phyloP scores from a whole-genome alignment of 2,113 vertebrate species.

The Zosterops lateralis region DNA sequence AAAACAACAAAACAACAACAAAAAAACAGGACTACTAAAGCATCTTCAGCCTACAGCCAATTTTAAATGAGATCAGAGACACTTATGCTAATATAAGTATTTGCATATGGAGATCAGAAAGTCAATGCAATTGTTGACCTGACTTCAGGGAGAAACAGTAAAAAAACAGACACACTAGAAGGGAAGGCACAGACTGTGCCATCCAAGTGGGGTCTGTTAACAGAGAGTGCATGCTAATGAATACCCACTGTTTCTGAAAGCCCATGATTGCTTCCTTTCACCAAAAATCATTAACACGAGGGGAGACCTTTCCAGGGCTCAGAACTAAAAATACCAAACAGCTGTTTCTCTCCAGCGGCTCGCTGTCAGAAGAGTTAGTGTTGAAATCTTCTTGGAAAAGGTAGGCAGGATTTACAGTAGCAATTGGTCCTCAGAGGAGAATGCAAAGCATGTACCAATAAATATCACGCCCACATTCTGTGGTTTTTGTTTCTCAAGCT shows the following conservation, averaged over 20 bases:
- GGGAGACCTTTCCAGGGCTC: background rate
- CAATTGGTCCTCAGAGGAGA: background rate
- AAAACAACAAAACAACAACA: too few species aligned
- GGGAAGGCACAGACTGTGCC: background rate
- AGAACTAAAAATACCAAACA: background rate
- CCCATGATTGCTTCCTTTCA: background rate
- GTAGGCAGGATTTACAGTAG: background rate
- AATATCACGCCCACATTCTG: conserved; percentile 35
- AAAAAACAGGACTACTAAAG: background rate
- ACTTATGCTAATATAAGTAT: background rate
- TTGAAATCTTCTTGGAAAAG: background rate
- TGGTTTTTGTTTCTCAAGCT: conserved; percentile 18
- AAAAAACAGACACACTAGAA: background rate
- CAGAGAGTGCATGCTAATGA: background rate
- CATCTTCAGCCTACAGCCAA: background rate
- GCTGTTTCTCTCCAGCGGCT: rapidly evolving
- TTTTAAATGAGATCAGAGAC: background rate
- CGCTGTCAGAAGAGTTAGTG: background rate
- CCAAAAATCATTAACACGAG: background rate
- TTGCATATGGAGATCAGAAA: background rate
- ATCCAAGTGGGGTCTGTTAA: background rate
- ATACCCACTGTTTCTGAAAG: background rate
- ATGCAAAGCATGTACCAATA: conserved; percentile 2
- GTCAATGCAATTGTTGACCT: background rate
- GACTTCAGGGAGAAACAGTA: background rate